phyloP scores from a whole-genome alignment of 2,797 vertebrate species.

The Sebastes oblongus region DNA sequence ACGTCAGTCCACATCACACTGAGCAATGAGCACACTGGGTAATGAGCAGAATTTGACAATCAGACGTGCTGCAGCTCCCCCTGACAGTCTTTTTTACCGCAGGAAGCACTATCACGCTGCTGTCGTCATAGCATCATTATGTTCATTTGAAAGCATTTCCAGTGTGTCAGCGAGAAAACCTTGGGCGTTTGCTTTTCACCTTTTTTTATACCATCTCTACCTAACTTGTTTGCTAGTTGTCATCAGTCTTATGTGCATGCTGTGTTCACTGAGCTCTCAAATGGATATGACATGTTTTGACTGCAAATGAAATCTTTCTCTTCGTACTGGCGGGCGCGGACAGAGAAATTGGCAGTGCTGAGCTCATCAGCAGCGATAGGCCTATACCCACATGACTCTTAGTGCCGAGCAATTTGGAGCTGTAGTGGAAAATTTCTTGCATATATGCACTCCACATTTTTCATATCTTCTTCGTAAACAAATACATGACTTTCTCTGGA shows the following conservation, averaged over 20 bases:
- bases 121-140: constrained; percentile 62
- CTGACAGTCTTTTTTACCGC: constrained; percentile 44
- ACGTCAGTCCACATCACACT: constrained; percentile 56
- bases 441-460: constrained; percentile 27
- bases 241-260: constrained; percentile 49
- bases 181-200: constrained; percentile 43
- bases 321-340: constrained; percentile 38
- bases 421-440: constrained; percentile 15
- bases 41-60: constrained; percentile 76
- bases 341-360: constrained; percentile 61
- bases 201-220: constrained; percentile 31
- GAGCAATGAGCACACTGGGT: constrained; percentile 56
- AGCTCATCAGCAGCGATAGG: constrained; percentile 63
- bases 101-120: constrained; percentile 42
- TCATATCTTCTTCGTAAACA: constrained; percentile 4
- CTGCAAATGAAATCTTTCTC: constrained; percentile 68
- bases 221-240: constrained; percentile 67
- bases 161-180: constrained; percentile 50
- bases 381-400: constrained; percentile 35
- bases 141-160: constrained; percentile 63
- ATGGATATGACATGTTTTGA: constrained; percentile 69
- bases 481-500: not conserved
- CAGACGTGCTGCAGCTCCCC: constrained; percentile 42
- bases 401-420: constrained; percentile 44
- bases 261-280: constrained; percentile 63